Conservation (phyloP, 2,113 vertebrate species). For the Australoheros scitulus region DNA sequence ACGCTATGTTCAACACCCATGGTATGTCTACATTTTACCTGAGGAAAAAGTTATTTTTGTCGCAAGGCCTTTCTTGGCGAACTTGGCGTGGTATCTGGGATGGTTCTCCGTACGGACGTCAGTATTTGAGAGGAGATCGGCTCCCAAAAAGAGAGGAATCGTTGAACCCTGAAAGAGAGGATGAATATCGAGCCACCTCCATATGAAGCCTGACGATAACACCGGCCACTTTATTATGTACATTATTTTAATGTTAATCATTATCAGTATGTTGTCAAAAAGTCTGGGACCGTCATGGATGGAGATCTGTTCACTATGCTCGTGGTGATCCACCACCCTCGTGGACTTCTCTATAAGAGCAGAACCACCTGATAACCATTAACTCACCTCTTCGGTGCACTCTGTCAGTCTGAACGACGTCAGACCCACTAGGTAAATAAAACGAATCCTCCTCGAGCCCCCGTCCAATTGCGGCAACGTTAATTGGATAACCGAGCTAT, state of each 20-base stretch:
- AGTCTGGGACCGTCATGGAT: background rate
- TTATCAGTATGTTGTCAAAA: background rate
- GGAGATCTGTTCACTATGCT: background rate
- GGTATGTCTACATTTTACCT: constrained; percentile 60
- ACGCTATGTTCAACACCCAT: background rate
- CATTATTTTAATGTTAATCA: background rate
- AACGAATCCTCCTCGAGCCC: constrained; percentile 72
- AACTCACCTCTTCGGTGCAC: constrained; percentile 65
- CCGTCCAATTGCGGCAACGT: constrained; percentile 73
- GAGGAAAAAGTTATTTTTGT: constrained; percentile 81
- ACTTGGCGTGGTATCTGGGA: constrained; percentile 83
- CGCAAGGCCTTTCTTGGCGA: constrained; percentile 82
- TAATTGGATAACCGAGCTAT: constrained; percentile 47
- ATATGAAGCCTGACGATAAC: background rate
- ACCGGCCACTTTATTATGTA: background rate
- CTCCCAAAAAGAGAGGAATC: constrained; percentile 82
- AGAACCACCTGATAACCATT: background rate
- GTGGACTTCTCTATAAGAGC: background rate
- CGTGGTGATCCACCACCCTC: background rate
- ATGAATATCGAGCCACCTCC: background rate
- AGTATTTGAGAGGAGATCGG: constrained; percentile 82
- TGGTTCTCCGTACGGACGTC: constrained; percentile 83
- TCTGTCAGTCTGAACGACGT: constrained; percentile 72
- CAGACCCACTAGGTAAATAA: constrained; percentile 70
- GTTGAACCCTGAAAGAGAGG: constrained; percentile 66